phyloP scores from a whole-genome alignment of 2,888 invertebrate genomes.

The Campoletis raptor region DNA sequence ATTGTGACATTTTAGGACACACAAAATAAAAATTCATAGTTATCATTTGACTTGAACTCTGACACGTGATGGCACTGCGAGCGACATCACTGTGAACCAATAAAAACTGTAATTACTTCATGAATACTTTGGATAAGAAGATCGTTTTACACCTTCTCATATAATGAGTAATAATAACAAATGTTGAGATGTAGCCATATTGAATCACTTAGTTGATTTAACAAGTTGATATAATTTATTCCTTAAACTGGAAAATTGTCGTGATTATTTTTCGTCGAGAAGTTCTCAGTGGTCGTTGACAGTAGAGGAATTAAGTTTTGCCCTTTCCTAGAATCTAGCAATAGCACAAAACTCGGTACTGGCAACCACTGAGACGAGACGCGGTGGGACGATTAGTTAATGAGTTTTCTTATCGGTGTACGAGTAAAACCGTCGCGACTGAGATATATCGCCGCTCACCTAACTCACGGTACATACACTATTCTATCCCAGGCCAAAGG shows the following conservation, averaged over 20 bases:
- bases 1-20: too few relatives aligned
- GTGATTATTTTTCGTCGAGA: slow-evolving; percentile 17
- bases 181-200: not conserved
- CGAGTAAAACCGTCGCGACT: slow-evolving; percentile 48
- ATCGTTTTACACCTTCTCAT: not conserved
- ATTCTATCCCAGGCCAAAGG: slow-evolving; percentile 32
- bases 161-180: not conserved
- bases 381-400: slow-evolving; percentile 68
- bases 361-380: slow-evolving; percentile 64
- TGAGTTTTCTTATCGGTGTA: slow-evolving; percentile 67
- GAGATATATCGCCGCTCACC: slow-evolving; percentile 34
- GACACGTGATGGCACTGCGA: too few relatives aligned
- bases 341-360: slow-evolving; percentile 66
- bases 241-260: not conserved
- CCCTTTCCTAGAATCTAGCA: not conserved
- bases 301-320: slow-evolving; percentile 24
- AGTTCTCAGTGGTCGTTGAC: slow-evolving; percentile 23
- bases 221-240: not conserved
- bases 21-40: too few relatives aligned
- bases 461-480: slow-evolving; percentile 9
- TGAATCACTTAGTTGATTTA: not conserved
- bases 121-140: too few relatives aligned
- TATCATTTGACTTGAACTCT: too few relatives aligned
- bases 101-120: too few relatives aligned
- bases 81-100: too few relatives aligned